Percentiles rank a stretch among this genome's conserved stretches.
These are phyloP conservation scores for Morpho deidamia DNA, from an alignment of 2,888 invertebrate species.

Conservation along the genomic window DNA sequence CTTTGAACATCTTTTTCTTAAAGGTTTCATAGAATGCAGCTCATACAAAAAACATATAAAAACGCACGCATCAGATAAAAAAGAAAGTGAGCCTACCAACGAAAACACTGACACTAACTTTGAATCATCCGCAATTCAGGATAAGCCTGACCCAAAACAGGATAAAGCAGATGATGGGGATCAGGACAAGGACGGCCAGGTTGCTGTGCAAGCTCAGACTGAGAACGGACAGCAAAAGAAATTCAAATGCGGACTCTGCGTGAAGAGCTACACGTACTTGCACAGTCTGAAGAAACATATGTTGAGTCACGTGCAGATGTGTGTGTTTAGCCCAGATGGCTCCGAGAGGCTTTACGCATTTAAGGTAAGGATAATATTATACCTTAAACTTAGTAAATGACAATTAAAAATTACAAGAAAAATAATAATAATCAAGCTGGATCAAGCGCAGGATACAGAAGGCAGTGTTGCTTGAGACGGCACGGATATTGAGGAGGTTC, in stretches of 20 bases:
- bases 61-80: slow-evolving; percentile 48
- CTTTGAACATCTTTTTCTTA: no score
- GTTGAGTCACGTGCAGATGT: slow-evolving; percentile 56
- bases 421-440: no score
- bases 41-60: slow-evolving; percentile 67
- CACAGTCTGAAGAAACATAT: slow-evolving; percentile 72
- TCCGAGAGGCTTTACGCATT: slow-evolving; percentile 27
- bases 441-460: no score
- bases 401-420: no score
- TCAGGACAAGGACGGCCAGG: slow-evolving; percentile 11
- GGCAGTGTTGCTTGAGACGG: no score
- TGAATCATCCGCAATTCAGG: slow-evolving; percentile 2
- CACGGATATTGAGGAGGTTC: no score
- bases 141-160: slow-evolving; percentile 7
- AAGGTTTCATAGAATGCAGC: slow-evolving; percentile 61
- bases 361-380: slow-evolving; percentile 17
- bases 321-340: slow-evolving; percentile 27
- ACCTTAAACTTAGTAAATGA: no score
- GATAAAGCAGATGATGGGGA: slow-evolving; percentile 9
- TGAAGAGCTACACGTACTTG: slow-evolving; percentile 69
- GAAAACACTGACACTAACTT: slow-evolving; percentile 9
- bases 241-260: slow-evolving; percentile 65
- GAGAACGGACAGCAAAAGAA: slow-evolving; percentile 38
- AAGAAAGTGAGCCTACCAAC: slow-evolving; percentile 32
- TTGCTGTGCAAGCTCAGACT: not conserved